Percentiles rank a stretch among this genome's conserved stretches.
Conservation (phyloP, 1,140 invertebrate species). For the Pentalonia nigronervosa region DNA sequence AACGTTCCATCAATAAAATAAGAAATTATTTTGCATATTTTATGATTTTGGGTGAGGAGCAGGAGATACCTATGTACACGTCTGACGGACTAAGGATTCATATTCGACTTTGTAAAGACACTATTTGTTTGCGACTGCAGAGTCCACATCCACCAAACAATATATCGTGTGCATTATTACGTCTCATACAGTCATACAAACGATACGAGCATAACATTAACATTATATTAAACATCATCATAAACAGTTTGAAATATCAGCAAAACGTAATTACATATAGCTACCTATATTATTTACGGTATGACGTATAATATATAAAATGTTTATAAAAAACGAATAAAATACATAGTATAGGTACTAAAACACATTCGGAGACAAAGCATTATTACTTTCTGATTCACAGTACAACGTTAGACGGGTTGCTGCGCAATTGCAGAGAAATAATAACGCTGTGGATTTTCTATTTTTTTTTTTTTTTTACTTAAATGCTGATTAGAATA, state of each 20-base stretch:
- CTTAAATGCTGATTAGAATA: neutral
- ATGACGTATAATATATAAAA: neutral
- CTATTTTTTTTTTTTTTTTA: neutral
- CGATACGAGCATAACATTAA: neutral
- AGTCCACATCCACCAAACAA: too few species aligned
- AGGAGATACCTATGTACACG: too few species aligned
- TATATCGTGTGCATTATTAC: neutral
- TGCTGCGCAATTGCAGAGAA: neutral
- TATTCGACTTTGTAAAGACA: too few species aligned
- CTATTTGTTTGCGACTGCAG: too few species aligned
- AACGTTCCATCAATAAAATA: too few species aligned
- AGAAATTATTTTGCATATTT: too few species aligned
- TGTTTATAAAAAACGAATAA: neutral
- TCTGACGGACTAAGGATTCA: too few species aligned
- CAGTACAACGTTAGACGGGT: neutral
- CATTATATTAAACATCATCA: neutral
- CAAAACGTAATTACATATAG: neutral
- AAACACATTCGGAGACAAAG: neutral
- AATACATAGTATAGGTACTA: neutral
- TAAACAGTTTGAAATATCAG: neutral
- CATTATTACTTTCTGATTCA: neutral
- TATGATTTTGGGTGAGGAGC: too few species aligned
- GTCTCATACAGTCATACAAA: neutral
- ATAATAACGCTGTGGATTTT: neutral
- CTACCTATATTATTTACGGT: neutral